A percentile compares a stretch with the other conserved stretches of the same genome.
Conservation (phyloP, 2,888 invertebrate genomes). For the Ormia ochracea region DNA sequence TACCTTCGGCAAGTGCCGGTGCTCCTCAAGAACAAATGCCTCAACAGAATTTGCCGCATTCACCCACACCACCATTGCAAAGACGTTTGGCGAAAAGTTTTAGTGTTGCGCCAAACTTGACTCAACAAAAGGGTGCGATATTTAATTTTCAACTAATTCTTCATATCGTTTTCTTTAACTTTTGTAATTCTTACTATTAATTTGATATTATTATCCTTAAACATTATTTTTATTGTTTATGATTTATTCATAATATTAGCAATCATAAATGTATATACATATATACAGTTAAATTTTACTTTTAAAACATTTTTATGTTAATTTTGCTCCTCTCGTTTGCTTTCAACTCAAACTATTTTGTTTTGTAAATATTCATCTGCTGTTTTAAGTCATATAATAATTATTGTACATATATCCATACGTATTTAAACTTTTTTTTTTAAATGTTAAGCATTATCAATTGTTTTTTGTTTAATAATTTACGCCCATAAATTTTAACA, state of each 20-base stretch:
- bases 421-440: conserved; percentile 1
- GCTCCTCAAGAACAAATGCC: conserved; percentile 42
- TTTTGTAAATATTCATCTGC: conserved; percentile 25
- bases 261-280: background rate
- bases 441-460: conserved; percentile 22
- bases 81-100: conserved; percentile 94
- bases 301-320: background rate
- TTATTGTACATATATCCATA: background rate
- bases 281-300: background rate
- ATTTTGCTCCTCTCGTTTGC: conserved; percentile 3
- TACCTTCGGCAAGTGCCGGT: conserved; percentile 63
- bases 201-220: conserved; percentile 10
- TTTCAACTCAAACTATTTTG: background rate
- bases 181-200: conserved; percentile 2
- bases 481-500: conserved; percentile 46
- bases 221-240: background rate
- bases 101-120: conserved; percentile 86
- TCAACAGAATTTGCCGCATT: conserved; percentile 78
- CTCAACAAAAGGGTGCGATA: conserved; percentile 77
- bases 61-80: conserved; percentile 90
- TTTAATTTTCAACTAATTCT: conserved; percentile 45
- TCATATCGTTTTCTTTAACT: conserved; percentile 12
- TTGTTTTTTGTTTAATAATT: conserved; percentile 22
- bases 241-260: conserved; percentile 16
- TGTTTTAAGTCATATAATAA: conserved; percentile 29